These are phyloP conservation scores for Valencia hispanica DNA, from an alignment of 2,797 vertebrate genomes.

Conservation along the genomic window DNA sequence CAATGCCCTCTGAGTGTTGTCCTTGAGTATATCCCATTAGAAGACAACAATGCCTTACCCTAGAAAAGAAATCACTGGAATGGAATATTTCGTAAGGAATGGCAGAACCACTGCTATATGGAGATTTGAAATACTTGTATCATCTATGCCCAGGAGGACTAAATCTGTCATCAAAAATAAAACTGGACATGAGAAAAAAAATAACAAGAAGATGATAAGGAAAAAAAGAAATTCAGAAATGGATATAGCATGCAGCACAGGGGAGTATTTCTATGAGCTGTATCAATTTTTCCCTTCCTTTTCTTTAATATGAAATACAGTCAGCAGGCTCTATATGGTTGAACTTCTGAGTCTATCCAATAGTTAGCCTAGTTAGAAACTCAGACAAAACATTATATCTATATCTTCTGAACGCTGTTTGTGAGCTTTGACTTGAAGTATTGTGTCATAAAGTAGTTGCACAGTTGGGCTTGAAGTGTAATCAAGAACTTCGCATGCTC, in stretches of 20 bases:
- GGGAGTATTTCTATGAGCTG: background rate
- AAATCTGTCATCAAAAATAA: constrained; percentile 17
- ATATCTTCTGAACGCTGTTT: background rate
- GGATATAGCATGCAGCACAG: background rate
- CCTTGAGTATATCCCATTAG: background rate
- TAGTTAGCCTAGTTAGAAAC: constrained; percentile 3
- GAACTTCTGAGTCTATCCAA: constrained; percentile 4
- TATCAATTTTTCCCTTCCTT: background rate
- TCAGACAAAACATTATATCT: background rate
- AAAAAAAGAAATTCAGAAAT: constrained; percentile 1
- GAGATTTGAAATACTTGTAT: constrained; percentile 1
- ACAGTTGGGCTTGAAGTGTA: constrained; percentile 10
- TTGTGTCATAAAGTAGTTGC: constrained; percentile 9
- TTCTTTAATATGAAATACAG: background rate
- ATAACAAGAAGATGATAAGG: background rate
- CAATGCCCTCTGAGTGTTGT: background rate
- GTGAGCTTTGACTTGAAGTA: constrained; percentile 13
- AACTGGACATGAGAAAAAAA: constrained; percentile 2
- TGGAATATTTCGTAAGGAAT: background rate
- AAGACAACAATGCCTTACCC: background rate
- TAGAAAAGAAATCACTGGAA: background rate
- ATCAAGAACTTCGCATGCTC: constrained; percentile 7
- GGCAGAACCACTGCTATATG: constrained; percentile 3
- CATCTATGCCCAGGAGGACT: constrained; percentile 5
- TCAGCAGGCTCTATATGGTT: background rate